Base-by-base conservation (phyloP, 1,140 invertebrate genomes). In the Ceratitis capitata region DNA sequence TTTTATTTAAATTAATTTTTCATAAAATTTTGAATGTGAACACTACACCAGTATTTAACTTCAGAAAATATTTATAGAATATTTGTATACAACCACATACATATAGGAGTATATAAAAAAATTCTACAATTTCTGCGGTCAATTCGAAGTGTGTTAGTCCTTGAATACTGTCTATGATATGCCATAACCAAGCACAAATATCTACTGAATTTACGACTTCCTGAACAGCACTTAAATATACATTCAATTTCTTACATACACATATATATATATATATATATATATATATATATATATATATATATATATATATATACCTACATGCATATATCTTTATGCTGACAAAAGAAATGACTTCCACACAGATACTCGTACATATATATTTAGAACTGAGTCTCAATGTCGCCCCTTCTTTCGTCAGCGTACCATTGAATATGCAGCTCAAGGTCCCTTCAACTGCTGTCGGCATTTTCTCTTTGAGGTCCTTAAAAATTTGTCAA, bases 401-500 rank as follows among this genome's bases (percentile, higher is more conserved):
- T n/a, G n/a, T n/a, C n/a, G n/a, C n/a, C n/a, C n/a, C n/a, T n/a
- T n/a, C n/a, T n/a, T n/a, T n/a, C n/a, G n/a, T n/a, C n/a, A n/a
- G n/a, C n/a, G n/a, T 56, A 56, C 19, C 23, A 19, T 14, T 19
- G 49, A 12, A 9, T 61, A 4, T 23, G 12, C 29, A 32, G 29
- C 19, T 7, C 39, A 2, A 39, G 5, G 9, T 6, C 69, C 69
- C 4, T 56, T 78, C 45, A 7, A 9, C 16, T 39, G 3, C 23
- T 45, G 69, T 35, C 69, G 69, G 69, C 69, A 78, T 78, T 78
- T 69, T 78, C 45, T 39, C 69, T 78, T 78, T 78, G 69, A 78
- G 69, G 69, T n/a, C 69, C 69, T 78, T 78, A 78, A 78, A 78
- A 78, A 78, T 78, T 78, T 78, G 69, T 78, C 69, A 78, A 78